These are phyloP conservation scores for Grallaria varia DNA, from an alignment of 2,113 vertebrate genomes.

Conservation along the genomic window DNA sequence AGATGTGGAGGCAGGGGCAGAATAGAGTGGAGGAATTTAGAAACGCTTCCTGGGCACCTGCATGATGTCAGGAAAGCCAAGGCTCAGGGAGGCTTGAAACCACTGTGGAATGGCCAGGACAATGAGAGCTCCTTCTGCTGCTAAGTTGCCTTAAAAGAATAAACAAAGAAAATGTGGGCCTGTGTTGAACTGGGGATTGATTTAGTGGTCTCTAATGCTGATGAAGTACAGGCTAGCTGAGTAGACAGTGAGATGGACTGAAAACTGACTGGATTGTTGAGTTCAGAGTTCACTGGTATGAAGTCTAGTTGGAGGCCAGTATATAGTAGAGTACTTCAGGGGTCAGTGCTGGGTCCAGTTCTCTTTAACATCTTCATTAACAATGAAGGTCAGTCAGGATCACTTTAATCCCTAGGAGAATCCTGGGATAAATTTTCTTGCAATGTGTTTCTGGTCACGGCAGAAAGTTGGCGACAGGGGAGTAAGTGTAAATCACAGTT, in stretches of 20 bases:
- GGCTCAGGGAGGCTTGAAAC: background rate
- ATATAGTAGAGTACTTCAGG: background rate
- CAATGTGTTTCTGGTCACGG: background rate
- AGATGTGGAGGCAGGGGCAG: background rate
- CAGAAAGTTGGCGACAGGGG: background rate
- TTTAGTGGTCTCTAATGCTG: background rate
- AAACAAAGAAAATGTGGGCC: background rate
- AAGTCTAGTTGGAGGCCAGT: background rate
- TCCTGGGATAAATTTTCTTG: background rate
- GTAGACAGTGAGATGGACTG: no score
- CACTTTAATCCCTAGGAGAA: background rate
- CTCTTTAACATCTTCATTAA: background rate
- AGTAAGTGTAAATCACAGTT: background rate
- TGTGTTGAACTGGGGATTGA: background rate
- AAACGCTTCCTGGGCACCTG: background rate
- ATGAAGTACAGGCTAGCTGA: background rate
- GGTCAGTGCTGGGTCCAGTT: background rate
- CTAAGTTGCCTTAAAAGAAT: background rate
- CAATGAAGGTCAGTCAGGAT: background rate
- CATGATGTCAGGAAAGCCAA: background rate
- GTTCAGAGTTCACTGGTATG: background rate
- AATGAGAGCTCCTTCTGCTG: background rate
- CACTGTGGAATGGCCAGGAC: background rate
- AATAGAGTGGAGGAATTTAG: background rate
- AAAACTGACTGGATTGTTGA: background rate